These are phyloP conservation scores for Hyphantria cunea DNA, from an alignment of 1,140 invertebrate genomes.

Conservation along the genomic window DNA sequence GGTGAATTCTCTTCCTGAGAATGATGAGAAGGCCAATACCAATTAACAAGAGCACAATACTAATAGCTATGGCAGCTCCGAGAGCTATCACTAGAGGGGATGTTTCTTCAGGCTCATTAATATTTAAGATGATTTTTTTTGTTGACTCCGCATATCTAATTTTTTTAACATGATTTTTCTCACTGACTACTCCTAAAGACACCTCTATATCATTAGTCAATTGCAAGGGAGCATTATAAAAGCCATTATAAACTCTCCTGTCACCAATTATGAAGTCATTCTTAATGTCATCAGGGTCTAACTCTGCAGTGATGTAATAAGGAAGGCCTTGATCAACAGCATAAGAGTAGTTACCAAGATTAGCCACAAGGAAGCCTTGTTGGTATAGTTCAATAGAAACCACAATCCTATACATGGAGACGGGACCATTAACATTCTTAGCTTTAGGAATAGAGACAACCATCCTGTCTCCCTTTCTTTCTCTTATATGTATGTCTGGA, in stretches of 20 bases:
- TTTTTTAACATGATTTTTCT: constrained; percentile 84
- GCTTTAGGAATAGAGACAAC: constrained; percentile 84
- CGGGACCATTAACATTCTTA: constrained; percentile 88
- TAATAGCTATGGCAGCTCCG: constrained; percentile 75
- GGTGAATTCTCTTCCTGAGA: constrained; percentile 62
- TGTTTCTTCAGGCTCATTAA: constrained; percentile 72
- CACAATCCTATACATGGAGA: constrained; percentile 87
- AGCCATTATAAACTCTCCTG: constrained; percentile 87
- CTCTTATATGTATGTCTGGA: constrained; percentile 83
- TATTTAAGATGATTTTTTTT: constrained; percentile 71
- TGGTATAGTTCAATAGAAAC: constrained; percentile 85
- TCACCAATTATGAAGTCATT: constrained; percentile 90
- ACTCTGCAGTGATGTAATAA: constrained; percentile 92
- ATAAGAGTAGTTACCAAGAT: constrained; percentile 83
- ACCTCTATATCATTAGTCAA: constrained; percentile 86
- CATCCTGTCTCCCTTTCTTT: constrained; percentile 82
- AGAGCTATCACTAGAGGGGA: constrained; percentile 74
- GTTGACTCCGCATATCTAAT: constrained; percentile 85
- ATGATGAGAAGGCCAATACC: constrained; percentile 74
- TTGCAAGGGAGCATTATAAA: constrained; percentile 90
- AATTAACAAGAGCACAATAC: constrained; percentile 71
- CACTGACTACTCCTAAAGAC: constrained; percentile 88
- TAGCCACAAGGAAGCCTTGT: constrained; percentile 83
- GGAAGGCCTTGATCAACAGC: constrained; percentile 83
- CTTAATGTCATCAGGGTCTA: constrained; percentile 83